A percentile compares a stretch with the other conserved stretches of the same genome.
phyloP scores from a whole-genome alignment of 1,140 invertebrate species.

The Aphis craccivora region DNA sequence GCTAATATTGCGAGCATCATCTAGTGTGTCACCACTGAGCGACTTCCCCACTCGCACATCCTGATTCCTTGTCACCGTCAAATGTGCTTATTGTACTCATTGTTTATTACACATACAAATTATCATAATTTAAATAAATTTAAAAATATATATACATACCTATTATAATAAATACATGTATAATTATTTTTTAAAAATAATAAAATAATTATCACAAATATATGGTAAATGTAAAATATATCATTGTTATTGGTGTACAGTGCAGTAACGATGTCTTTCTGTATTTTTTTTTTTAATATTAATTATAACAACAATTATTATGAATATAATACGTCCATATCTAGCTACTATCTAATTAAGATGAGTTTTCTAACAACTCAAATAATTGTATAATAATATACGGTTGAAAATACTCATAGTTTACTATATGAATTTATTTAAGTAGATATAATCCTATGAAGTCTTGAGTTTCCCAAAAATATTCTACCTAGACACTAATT shows the following conservation, averaged over 20 bases:
- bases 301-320: background rate
- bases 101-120: too few relatives aligned
- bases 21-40: too few relatives aligned
- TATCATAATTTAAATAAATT: too few relatives aligned
- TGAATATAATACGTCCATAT: background rate
- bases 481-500: background rate
- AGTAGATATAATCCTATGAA: background rate
- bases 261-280: background rate
- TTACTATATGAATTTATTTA: background rate
- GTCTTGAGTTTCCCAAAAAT: background rate
- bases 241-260: background rate
- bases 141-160: too few relatives aligned
- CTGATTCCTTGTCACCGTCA: too few relatives aligned
- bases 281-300: background rate
- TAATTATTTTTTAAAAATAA: too few relatives aligned
- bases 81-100: too few relatives aligned
- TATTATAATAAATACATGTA: too few relatives aligned
- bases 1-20: too few relatives aligned
- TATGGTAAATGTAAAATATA: background rate
- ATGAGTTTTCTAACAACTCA: background rate
- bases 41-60: too few relatives aligned
- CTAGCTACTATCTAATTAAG: background rate
- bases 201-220: background rate
- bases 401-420: background rate
- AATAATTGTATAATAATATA: background rate